These are phyloP conservation scores for Blastobasis adustella DNA, from an alignment of 2,888 invertebrate species.

Conservation along the genomic window DNA sequence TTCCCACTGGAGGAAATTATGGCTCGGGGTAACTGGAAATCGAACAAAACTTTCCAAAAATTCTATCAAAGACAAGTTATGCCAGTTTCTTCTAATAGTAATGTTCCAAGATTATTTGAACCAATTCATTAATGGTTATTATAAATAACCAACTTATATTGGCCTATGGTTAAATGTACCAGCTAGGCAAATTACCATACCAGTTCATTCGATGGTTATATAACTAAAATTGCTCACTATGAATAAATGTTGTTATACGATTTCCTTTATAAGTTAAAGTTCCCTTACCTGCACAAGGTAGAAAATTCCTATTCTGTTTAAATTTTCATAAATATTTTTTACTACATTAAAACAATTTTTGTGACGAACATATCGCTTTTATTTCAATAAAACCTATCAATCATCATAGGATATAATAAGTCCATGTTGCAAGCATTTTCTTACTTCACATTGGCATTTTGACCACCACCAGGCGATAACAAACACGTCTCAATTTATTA, in stretches of 20 bases:
- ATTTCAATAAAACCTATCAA: background rate
- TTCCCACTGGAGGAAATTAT: slow-evolving; percentile 10
- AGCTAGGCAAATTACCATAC: background rate
- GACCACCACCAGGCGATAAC: background rate
- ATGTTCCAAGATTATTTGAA: background rate
- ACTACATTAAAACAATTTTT: too few species aligned
- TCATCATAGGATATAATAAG: background rate
- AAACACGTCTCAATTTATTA: background rate
- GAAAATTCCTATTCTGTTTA: too few species aligned
- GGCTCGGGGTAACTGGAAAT: slow-evolving; percentile 9
- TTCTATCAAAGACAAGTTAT: slow-evolving; percentile 10
- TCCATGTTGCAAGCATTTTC: background rate
- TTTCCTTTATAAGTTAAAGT: too few species aligned
- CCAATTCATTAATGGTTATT: background rate
- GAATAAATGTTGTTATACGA: background rate
- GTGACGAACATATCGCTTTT: background rate
- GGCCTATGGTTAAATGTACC: too few species aligned
- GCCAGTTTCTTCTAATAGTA: background rate
- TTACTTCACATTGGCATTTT: background rate
- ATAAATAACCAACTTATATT: background rate
- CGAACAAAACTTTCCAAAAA: slow-evolving; percentile 7
- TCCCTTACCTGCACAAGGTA: too few species aligned
- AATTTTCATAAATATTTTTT: too few species aligned
- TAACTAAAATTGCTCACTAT: background rate
- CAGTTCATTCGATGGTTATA: background rate